Base-by-base conservation (phyloP, 1,140 invertebrate genomes). In the Apocrypta bakeri region DNA sequence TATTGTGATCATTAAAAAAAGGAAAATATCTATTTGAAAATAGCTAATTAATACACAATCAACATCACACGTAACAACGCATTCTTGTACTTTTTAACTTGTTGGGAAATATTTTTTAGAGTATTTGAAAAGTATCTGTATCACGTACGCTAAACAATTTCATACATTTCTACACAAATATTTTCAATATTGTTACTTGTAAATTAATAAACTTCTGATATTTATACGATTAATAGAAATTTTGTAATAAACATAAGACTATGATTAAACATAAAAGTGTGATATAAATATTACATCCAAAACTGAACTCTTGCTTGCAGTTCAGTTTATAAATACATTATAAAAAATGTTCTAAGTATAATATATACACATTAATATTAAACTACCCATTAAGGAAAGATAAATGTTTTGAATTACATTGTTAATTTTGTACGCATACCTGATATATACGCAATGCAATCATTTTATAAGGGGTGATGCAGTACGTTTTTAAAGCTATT, bases 281-380 rank as follows among this genome's bases (percentile, higher is more conserved):
- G 77, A 79, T 79, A 24, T 71, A 71, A 79, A 79, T 79, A 79
- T 48, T 79, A 71, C 40, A 69, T 17, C 6, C 33, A 71, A 77
- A 27, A 64, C 1, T 77, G 40, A 77, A 27, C 25, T 29, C 2
- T 68, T n/a, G 17, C 3, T 48, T 8, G 24, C 68, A 21, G 48
- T 21, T 56, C 68, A 21, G 48, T 56, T 56, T 56, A 21, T 7
- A 7, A 56, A n/a, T 56, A 56, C 17, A n/a, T 56, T 56, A n/a
- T 56, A 56, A 56, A 56, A 21, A 56, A n/a, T n/a, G 7, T 17
- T 21, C n/a, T 56, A 6, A 56, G 17, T 56, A 21, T 56, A 56
- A 56, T 56, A 56, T 56, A 56, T 56, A n/a, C 7, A n/a, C 21
- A 21, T 6, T 56, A 56, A 17, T 27, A 66, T 27, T 66, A 66